Conservation (phyloP, 1,140 invertebrate species). For the Ips typographus region DNA sequence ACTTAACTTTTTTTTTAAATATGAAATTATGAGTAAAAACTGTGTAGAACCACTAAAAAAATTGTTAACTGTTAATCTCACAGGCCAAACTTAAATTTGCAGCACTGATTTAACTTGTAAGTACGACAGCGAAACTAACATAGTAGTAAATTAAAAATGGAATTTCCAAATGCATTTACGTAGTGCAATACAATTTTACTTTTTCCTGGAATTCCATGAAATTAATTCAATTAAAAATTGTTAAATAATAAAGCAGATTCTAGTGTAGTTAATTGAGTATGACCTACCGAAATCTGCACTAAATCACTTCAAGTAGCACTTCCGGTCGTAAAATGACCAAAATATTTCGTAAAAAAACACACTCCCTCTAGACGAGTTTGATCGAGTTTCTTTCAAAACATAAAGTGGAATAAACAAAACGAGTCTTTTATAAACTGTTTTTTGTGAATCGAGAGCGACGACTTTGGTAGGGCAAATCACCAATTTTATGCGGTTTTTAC, state of each 20-base stretch:
- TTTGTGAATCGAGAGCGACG: slow-evolving; percentile 7
- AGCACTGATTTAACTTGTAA: too few species aligned
- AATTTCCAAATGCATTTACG: too few species aligned
- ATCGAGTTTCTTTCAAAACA: not conserved
- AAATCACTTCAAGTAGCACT: slow-evolving; percentile 1
- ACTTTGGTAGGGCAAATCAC: slow-evolving; percentile 23
- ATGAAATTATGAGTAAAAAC: too few species aligned
- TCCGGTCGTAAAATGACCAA: slow-evolving; percentile 24
- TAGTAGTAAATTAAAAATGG: too few species aligned
- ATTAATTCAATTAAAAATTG: not conserved
- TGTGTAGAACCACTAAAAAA: too few species aligned
- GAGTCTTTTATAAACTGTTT: slow-evolving; percentile 30
- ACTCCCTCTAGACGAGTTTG: not conserved
- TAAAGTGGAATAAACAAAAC: slow-evolving; percentile 5
- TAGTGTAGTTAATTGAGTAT: not conserved
- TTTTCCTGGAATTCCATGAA: too few species aligned
- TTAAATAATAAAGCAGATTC: not conserved
- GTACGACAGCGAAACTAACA: too few species aligned
- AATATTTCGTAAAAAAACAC: not conserved
- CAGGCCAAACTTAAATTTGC: too few species aligned
- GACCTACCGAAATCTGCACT: slow-evolving; percentile 16
- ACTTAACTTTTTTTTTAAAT: too few species aligned
- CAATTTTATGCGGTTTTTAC: slow-evolving; percentile 31
- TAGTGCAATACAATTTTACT: too few species aligned
- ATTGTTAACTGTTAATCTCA: too few species aligned